Conservation (phyloP, 2,888 invertebrate genomes). For the Diplazon laetatorius region DNA sequence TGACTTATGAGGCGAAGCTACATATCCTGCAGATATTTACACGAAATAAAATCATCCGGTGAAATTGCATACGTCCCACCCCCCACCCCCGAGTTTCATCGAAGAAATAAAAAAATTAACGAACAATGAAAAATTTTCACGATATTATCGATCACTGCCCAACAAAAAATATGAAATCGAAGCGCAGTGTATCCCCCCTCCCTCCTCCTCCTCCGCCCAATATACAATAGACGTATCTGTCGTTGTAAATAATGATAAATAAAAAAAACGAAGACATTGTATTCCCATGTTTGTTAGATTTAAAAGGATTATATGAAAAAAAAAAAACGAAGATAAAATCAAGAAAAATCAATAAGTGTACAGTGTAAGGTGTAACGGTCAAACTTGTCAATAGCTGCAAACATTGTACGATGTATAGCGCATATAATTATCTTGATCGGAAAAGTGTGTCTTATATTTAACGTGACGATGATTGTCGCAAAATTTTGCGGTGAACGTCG, state of each 20-base stretch:
- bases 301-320: slow-evolving; percentile 5
- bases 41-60: slow-evolving; percentile 41
- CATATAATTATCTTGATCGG: slow-evolving; percentile 41
- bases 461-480: slow-evolving; percentile 34
- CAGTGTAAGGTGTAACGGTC: slow-evolving; percentile 63
- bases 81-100: slow-evolving; percentile 38
- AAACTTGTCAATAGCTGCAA: slow-evolving; percentile 58
- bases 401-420: slow-evolving; percentile 36
- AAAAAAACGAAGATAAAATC: slow-evolving; percentile 1
- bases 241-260: slow-evolving; percentile 61
- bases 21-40: slow-evolving; percentile 57
- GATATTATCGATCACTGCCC: slow-evolving; percentile 64
- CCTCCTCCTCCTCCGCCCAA: slow-evolving; percentile 7
- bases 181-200: slow-evolving; percentile 54
- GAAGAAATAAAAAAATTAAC: slow-evolving; percentile 12
- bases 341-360: slow-evolving; percentile 56
- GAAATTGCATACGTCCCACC: slow-evolving; percentile 15
- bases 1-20: slow-evolving; percentile 51
- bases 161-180: slow-evolving; percentile 45
- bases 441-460: slow-evolving; percentile 51
- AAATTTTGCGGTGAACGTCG: slow-evolving; percentile 7
- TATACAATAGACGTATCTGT: slow-evolving; percentile 59
- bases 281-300: slow-evolving; percentile 61
- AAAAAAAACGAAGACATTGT: slow-evolving; percentile 45
- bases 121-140: slow-evolving; percentile 21